phyloP scores from a whole-genome alignment of 2,113 vertebrate species.

The Takifugu flavidus region DNA sequence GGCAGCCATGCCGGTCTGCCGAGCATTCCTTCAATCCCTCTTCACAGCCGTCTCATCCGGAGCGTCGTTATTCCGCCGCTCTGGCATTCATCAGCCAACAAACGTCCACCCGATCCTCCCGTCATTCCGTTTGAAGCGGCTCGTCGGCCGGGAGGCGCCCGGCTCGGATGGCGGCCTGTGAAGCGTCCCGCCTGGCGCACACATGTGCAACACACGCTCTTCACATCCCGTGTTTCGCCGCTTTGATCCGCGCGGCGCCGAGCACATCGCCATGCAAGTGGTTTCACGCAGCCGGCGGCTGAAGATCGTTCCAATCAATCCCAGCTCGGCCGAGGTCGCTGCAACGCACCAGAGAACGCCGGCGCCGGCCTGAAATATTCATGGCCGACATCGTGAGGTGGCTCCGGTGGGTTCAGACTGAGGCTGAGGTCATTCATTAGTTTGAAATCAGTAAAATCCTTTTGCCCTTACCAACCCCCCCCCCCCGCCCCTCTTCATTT shows the following conservation, averaged over 20 bases:
- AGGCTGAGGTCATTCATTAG: neutral
- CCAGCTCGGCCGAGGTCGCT: conserved; percentile 19
- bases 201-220: conserved; percentile 3
- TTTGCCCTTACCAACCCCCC: conserved; percentile 18
- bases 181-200: neutral
- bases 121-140: conserved; percentile 34
- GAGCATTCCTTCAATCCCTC: conserved; percentile 37
- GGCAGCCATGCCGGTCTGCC: too few relatives aligned
- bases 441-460: conserved; percentile 13
- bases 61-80: conserved; percentile 51
- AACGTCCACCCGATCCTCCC: conserved; percentile 27
- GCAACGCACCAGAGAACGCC: conserved; percentile 4
- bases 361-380: conserved; percentile 37
- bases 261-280: conserved; percentile 50
- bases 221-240: conserved; percentile 44
- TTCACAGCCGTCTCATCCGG: conserved; percentile 45
- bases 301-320: conserved; percentile 48
- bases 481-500: conserved; percentile 35
- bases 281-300: conserved; percentile 45
- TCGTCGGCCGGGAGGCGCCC: conserved; percentile 22
- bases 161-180: conserved; percentile 14
- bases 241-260: conserved; percentile 57
- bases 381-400: conserved; percentile 16
- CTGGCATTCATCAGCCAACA: conserved; percentile 40
- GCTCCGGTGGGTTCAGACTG: conserved; percentile 17